A percentile compares a stretch with the other conserved stretches of the same genome.
Evolutionary conservation across 2,888 invertebrate species (phyloP).

Genomic region (Nomada lathburiana): DNA sequence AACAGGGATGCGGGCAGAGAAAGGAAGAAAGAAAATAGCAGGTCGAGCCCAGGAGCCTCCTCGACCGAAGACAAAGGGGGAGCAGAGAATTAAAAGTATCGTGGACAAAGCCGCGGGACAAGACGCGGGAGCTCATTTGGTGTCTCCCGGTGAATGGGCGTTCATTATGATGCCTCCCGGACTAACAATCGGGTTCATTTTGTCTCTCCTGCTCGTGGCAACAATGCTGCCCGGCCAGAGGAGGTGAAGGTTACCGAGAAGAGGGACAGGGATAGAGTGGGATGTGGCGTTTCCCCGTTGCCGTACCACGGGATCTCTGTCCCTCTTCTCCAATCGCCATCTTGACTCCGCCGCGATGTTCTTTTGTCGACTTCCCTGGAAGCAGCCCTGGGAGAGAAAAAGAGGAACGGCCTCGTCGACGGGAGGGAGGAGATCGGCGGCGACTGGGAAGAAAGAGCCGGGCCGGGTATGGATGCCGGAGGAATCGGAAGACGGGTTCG

Average conservation of each 20-base stretch:
- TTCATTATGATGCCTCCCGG: constrained; percentile 83
- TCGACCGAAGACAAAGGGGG: constrained; percentile 69
- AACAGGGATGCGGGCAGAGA: constrained; percentile 51
- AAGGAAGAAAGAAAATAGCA: constrained; percentile 58
- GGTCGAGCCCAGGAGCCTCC: constrained; percentile 58
- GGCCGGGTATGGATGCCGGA: constrained; percentile 33
- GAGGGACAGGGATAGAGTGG: constrained; percentile 10
- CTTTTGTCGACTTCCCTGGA: constrained; percentile 80
- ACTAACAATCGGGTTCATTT: constrained; percentile 83
- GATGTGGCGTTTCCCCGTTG: constrained; percentile 45
- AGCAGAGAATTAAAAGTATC: constrained; percentile 83
- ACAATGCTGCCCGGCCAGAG: constrained; percentile 74
- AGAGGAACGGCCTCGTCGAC: constrained; percentile 66
- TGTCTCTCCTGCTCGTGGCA: constrained; percentile 82
- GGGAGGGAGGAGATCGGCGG: constrained; percentile 63
- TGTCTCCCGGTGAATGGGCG: constrained; percentile 82
- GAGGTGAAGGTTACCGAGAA: constrained; percentile 51
- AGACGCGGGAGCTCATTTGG: constrained; percentile 83
- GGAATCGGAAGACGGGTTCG: constrained; percentile 5
- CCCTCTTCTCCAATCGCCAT: constrained; percentile 76
- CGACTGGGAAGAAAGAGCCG: constrained; percentile 53
- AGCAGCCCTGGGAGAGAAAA: constrained; percentile 76
- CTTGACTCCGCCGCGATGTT: constrained; percentile 82
- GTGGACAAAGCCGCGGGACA: constrained; percentile 80
- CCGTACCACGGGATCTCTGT: constrained; percentile 73